These are phyloP conservation scores for Myodes glareolus DNA, from an alignment of 2,113 vertebrate species.

Conservation along the genomic window DNA sequence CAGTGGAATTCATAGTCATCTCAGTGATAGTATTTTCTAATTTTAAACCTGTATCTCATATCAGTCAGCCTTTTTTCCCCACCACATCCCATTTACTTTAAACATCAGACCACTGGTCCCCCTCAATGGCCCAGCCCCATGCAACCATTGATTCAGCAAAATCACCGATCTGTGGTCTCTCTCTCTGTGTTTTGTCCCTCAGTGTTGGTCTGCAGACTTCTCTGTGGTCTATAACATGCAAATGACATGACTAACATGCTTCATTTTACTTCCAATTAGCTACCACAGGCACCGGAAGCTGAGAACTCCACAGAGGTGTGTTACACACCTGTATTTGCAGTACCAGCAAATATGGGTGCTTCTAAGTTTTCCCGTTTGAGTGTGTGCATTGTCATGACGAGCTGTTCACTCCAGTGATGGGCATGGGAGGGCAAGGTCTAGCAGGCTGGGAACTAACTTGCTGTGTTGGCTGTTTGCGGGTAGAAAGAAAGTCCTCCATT, in stretches of 20 bases:
- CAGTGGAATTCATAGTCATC: neutral
- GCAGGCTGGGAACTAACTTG: neutral
- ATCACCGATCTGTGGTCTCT: neutral
- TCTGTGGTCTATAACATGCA: slow-evolving; percentile 63
- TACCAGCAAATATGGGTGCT: slow-evolving; percentile 85
- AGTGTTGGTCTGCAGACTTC: slow-evolving; percentile 74
- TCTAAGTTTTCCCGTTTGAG: slow-evolving; percentile 73
- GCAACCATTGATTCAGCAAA: rapidly evolving
- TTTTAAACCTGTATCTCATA: neutral
- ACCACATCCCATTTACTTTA: neutral
- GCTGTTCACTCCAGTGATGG: slow-evolving; percentile 48
- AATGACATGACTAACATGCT: slow-evolving; percentile 81
- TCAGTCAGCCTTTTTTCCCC: neutral
- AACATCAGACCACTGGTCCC: neutral
- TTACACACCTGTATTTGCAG: slow-evolving; percentile 86
- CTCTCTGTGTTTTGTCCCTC: slow-evolving; percentile 49
- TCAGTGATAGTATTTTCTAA: neutral
- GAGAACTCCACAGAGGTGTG: slow-evolving; percentile 95
- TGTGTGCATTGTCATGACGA: slow-evolving; percentile 72
- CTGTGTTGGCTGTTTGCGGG: neutral
- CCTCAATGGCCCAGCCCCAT: neutral
- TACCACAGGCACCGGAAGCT: slow-evolving; percentile 92
- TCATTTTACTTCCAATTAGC: slow-evolving; percentile 92
- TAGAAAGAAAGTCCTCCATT: neutral
- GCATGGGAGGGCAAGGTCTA: neutral